A percentile compares a stretch with the other conserved stretches of the same genome.
phyloP scores from a whole-genome alignment of 2,888 invertebrate genomes.

The Mythimna lalbum region DNA sequence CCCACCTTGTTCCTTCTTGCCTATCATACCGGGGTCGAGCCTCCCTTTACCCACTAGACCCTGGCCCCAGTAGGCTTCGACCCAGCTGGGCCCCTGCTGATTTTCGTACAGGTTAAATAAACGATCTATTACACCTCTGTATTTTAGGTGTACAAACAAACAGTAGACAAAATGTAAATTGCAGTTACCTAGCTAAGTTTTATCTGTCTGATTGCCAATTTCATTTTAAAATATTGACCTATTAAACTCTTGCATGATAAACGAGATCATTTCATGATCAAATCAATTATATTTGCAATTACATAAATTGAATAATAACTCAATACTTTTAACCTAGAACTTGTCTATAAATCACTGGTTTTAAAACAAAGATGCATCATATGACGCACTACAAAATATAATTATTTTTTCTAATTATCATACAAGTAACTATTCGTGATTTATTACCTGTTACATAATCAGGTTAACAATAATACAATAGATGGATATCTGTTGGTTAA shows the following conservation, averaged over 20 bases:
- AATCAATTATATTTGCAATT: slow-evolving; percentile 40
- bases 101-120: background rate
- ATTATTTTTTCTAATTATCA: slow-evolving; percentile 44
- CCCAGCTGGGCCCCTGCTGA: too few species aligned
- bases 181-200: background rate
- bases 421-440: slow-evolving; percentile 33
- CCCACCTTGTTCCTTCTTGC: too few species aligned
- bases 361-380: slow-evolving; percentile 48
- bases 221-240: slow-evolving; percentile 6
- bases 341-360: slow-evolving; percentile 45
- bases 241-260: slow-evolving; percentile 27
- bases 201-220: background rate
- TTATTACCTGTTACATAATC: slow-evolving; percentile 39
- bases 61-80: too few species aligned
- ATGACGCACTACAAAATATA: slow-evolving; percentile 19
- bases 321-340: slow-evolving; percentile 44
- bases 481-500: slow-evolving; percentile 30
- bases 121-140: background rate
- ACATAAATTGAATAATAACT: slow-evolving; percentile 44
- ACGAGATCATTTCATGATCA: slow-evolving; percentile 32
- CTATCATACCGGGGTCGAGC: too few species aligned
- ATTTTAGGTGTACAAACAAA: background rate
- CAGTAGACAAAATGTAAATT: background rate
- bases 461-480: slow-evolving; percentile 47
- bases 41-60: too few species aligned